Base-by-base conservation (phyloP, 2,888 invertebrate genomes). In the Macropis europaea region DNA sequence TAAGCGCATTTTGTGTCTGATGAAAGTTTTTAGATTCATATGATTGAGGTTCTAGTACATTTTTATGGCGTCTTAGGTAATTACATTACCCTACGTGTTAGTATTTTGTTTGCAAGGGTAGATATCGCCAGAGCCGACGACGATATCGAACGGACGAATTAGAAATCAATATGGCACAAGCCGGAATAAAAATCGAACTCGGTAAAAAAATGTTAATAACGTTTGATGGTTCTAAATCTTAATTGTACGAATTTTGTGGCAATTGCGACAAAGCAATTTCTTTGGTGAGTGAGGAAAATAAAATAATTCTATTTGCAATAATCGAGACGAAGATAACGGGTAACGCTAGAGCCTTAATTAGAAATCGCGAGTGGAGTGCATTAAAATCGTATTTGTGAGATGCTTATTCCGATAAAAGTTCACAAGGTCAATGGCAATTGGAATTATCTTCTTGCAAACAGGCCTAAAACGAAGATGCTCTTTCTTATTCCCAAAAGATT, bases 231-330 rank as follows among this genome's bases (percentile, higher is more conserved):
- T 42, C 24, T 7, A 54, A 54, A 54, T 17, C 28, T 40, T 22
- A 5, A n/a, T 17, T 54, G 11, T 22, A 28, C 17, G 40, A 54
- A 30, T 54, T 42, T 40, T 54, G 54, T n/a, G 40, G 42, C 17
- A 54, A 54, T 17, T 54, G 54, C 42, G 40, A 54, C 15, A 54
- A 54, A 54, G 42, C 42, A 30, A 28, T 54, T 15, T 28, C 42
- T 40, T 9, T 30, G 11, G 34, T 40, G 9, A 19, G 19, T 6
- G 28, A 19, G 2, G 54, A 24, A 9, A 7, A 7, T 11, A 54
- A 28, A 42, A 3, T 15, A n/a, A 1, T 42, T 5, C 4, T 54
- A 11, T 22, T 54, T 26, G 40, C 40, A 15, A 54, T 54, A n/a
- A 40, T 54, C 6, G 42, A 38, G 28, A 54, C 42, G 4, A 54